Percentiles rank a stretch among this genome's conserved stretches.
Evolutionary conservation across 1,140 invertebrate genomes (phyloP).

Genomic region (Zaprionus africanus): DNA sequence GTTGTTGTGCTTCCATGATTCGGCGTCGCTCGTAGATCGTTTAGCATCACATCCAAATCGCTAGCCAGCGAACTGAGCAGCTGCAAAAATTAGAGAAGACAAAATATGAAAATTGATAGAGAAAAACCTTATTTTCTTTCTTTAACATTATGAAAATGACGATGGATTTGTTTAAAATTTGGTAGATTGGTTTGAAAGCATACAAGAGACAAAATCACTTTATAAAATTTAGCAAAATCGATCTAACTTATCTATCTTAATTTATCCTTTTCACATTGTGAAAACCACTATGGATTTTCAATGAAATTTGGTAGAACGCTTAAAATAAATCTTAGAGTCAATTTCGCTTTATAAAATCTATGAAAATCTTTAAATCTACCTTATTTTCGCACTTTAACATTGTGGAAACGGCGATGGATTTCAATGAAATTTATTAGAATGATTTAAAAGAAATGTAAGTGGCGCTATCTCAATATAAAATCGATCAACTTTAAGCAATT

Average conservation of each 20-base stretch:
- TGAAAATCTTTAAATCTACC: not conserved
- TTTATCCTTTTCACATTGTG: not conserved
- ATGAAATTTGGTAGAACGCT: not conserved
- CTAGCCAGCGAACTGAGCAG: slow-evolving; percentile 87
- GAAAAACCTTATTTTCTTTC: not conserved
- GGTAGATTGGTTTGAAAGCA: not conserved
- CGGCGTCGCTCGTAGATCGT: slow-evolving; percentile 86
- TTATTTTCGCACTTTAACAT: not conserved
- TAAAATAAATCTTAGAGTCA: too few relatives aligned
- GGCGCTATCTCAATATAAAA: not conserved
- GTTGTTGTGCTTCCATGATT: slow-evolving; percentile 51
- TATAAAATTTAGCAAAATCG: not conserved
- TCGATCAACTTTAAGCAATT: not conserved
- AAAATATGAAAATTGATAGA: not conserved
- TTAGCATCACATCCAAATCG: slow-evolving; percentile 88
- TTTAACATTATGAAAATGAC: not conserved
- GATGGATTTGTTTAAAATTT: not conserved
- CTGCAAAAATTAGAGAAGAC: slow-evolving; percentile 79
- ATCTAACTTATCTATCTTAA: too few relatives aligned
- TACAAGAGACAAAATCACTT: rapidly evolving
- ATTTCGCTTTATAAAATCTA: not conserved
- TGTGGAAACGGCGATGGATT: not conserved
- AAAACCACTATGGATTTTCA: not conserved
- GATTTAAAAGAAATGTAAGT: not conserved
- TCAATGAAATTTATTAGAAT: not conserved